These are phyloP conservation scores for Geodia barretti DNA, from an alignment of 37 sponge, comb jelly and placozoan species.

Conservation along the genomic window DNA sequence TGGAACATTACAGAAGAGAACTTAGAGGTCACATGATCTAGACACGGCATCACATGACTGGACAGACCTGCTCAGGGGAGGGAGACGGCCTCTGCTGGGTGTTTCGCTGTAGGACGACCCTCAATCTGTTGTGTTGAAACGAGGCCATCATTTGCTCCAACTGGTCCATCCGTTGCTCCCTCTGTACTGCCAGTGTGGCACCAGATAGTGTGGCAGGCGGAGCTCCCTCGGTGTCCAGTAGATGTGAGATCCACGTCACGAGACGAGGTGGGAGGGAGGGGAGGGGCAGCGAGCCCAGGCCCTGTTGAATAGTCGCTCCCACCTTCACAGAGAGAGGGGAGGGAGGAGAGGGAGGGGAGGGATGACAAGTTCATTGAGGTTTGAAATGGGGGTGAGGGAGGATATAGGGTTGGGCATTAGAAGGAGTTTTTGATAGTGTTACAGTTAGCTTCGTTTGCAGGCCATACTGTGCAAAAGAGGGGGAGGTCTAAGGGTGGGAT, in stretches of 20 bases:
- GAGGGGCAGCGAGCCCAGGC: constrained; percentile 10
- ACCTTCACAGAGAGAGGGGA: constrained; percentile 4
- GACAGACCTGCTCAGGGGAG: constrained; percentile 13
- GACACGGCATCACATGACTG: neutral
- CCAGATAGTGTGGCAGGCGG: constrained; percentile 38
- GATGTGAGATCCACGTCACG: neutral
- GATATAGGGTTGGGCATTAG: no score
- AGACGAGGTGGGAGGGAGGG: constrained; percentile 7
- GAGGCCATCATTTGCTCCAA: constrained; percentile 35
- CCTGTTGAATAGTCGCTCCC: constrained; percentile 6
- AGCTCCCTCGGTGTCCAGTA: neutral
- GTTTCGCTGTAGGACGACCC: neutral
- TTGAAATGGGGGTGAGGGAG: neutral
- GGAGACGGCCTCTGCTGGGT: constrained; percentile 10
- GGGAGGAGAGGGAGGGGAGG: no score
- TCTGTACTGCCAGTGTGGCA: constrained; percentile 54
- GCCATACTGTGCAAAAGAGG: no score
- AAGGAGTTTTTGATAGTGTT: no score
- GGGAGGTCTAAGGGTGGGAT: no score
- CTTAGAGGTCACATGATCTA: no score
- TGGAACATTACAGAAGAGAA: no score
- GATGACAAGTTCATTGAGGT: no score
- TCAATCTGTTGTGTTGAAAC: constrained; percentile 21
- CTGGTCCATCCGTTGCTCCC: constrained; percentile 51
- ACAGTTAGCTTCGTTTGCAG: no score